Base-by-base conservation (phyloP, 2,113 vertebrate genomes). In the Hippocampus barbouri region DNA sequence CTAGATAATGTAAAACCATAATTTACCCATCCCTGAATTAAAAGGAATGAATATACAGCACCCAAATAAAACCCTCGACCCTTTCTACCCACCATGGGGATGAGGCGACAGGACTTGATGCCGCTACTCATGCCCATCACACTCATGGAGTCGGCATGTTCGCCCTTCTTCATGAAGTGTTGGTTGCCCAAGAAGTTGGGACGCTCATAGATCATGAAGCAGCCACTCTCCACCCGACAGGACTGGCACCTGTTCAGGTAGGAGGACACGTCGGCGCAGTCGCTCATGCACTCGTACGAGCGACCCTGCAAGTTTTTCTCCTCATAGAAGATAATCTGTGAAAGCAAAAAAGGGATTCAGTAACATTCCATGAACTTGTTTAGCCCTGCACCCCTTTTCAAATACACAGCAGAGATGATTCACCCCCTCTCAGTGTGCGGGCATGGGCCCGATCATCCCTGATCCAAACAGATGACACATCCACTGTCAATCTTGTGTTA, bases 171-270 rank as follows among this genome's bases (percentile, higher is more conserved):
- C 80, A 92, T 83, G 73, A 90, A 79, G 57, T 75, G 80, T 79
- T 89, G 83, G 83, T 86, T 88, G 9, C 91, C 91, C 75, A 89
- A 88, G 86, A 68, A 93, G 88, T 92, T 91, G 49, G 87, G 61
- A 2, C 86, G 87, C 53, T 92, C 91, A 14, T 92, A 92, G 49
- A 85, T 83, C 85, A 91, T 87, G 80, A 90, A 92, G 81, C 80
- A 89, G 82, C 88, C 83, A 0, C 77, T 84, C 88, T 90, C 89
- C 68, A 91, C 82, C 49, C 77, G 76, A 68, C 82, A 82, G 64
- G 83, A 91, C 70, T 80, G 85, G 34, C 88, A 91, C 84, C 27
- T 11, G 85, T 41, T 91, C 74, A 91, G 74, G 74, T 83, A 81
- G 73, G 85, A 64, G 66, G 84, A 11, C 84, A 92, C 78, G 73